A percentile compares a stretch with the other conserved stretches of the same genome.
phyloP scores from a whole-genome alignment of 2,797 vertebrate species.

The Rhodeus uyekii region DNA sequence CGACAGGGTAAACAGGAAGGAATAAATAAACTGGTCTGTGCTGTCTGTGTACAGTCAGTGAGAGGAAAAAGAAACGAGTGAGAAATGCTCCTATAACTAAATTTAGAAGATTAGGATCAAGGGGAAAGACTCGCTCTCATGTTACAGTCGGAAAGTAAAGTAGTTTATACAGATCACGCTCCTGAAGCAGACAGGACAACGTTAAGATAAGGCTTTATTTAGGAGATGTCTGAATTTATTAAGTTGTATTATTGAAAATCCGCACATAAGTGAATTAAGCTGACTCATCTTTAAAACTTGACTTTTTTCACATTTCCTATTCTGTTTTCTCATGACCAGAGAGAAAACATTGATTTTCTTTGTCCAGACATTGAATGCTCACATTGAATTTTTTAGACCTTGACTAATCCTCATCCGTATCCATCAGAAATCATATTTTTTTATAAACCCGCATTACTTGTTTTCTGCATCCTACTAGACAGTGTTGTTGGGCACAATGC shows the following conservation, averaged over 20 bases:
- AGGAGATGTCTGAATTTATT: constrained; percentile 14
- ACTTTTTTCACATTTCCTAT: constrained; percentile 16
- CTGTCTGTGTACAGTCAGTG: constrained; percentile 6
- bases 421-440: neutral
- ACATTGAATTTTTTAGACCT: neutral
- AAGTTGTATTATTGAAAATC: constrained; percentile 31
- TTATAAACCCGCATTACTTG: neutral
- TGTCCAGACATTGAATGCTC: neutral
- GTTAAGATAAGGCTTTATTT: constrained; percentile 27
- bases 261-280: neutral
- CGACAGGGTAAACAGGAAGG: constrained; percentile 47
- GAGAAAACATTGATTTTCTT: neutral
- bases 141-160: constrained; percentile 51
- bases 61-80: neutral
- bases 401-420: neutral
- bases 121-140: constrained; percentile 38
- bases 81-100: constrained; percentile 51
- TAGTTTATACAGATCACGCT: constrained; percentile 53
- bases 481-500: neutral
- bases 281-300: constrained; percentile 14
- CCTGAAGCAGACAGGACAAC: constrained; percentile 21
- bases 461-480: neutral
- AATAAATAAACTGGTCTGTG: constrained; percentile 52
- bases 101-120: constrained; percentile 63
- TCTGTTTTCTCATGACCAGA: neutral